A percentile compares a stretch with the other conserved stretches of the same genome.
phyloP scores from a whole-genome alignment of 2,888 invertebrate species.

The Keiferia lycopersicella region DNA sequence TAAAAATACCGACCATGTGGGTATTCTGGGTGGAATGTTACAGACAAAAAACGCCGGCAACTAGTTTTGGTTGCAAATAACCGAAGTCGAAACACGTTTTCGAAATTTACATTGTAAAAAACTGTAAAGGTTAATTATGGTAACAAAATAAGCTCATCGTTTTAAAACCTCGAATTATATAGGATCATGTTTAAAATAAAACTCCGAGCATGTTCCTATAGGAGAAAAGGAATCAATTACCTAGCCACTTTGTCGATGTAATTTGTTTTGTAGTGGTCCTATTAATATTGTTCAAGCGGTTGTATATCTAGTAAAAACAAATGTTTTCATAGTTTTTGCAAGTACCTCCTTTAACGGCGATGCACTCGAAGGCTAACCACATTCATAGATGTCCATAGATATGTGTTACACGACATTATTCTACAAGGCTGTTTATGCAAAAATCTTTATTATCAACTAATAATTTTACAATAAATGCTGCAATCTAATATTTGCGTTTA shows the following conservation, averaged over 20 bases:
- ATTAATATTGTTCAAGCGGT: neutral
- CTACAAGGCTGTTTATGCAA: slow-evolving; percentile 7
- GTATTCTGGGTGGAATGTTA: too few species aligned
- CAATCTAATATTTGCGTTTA: too few species aligned
- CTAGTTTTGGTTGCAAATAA: neutral
- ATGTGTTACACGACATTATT: slow-evolving; percentile 13
- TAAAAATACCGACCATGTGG: neutral
- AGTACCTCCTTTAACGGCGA: neutral
- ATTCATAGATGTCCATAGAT: neutral
- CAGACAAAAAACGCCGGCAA: neutral
- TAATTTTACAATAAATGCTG: neutral
- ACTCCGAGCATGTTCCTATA: too few species aligned
- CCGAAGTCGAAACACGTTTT: neutral
- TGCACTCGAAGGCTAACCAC: slow-evolving; percentile 1
- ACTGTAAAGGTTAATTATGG: too few species aligned
- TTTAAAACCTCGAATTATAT: too few species aligned
- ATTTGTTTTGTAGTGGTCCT: neutral
- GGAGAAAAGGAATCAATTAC: too few species aligned
- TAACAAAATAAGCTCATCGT: too few species aligned
- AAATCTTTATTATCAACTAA: neutral
- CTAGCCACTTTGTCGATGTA: too few species aligned
- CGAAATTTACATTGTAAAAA: neutral
- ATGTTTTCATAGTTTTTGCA: neutral
- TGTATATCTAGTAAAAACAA: neutral
- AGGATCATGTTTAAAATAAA: too few species aligned